Conservation (phyloP, 1,140 invertebrate genomes). For the Dendrolimus kikuchii region DNA sequence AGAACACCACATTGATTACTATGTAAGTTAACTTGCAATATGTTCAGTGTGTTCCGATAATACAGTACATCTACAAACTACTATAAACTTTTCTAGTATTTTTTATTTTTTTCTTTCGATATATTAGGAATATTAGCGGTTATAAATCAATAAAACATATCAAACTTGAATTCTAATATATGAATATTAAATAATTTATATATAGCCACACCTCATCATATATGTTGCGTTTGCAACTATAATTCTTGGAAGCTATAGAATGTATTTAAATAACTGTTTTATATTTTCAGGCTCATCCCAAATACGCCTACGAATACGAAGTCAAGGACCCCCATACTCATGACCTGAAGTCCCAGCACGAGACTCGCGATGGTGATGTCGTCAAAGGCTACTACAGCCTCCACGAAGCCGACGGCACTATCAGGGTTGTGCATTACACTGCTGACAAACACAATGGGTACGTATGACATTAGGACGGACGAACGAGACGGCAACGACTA, state of each 20-base stretch:
- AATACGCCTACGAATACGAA: slow-evolving; percentile 64
- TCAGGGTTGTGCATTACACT: slow-evolving; percentile 69
- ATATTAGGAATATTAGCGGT: too few species aligned
- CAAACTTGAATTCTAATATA: too few species aligned
- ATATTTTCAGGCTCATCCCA: slow-evolving; percentile 11
- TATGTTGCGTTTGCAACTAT: background rate
- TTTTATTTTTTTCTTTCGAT: too few species aligned
- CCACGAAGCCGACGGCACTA: slow-evolving; percentile 69
- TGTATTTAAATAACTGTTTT: background rate
- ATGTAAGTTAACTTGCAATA: too few species aligned
- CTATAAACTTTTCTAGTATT: too few species aligned
- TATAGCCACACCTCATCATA: too few species aligned
- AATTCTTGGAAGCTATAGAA: background rate
- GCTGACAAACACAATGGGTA: slow-evolving; percentile 65
- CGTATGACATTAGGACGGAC: background rate
- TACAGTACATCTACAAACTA: too few species aligned
- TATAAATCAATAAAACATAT: too few species aligned
- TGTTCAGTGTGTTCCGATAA: too few species aligned
- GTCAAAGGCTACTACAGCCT: slow-evolving; percentile 71
- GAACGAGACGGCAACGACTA: background rate
- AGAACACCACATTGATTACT: too few species aligned
- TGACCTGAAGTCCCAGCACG: slow-evolving; percentile 63
- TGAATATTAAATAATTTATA: too few species aligned
- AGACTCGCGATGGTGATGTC: slow-evolving; percentile 67
- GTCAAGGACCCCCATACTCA: slow-evolving; percentile 13